Evolutionary conservation across 2,113 vertebrate genomes (phyloP).

Genomic region (Ammodytes dubius): DNA sequence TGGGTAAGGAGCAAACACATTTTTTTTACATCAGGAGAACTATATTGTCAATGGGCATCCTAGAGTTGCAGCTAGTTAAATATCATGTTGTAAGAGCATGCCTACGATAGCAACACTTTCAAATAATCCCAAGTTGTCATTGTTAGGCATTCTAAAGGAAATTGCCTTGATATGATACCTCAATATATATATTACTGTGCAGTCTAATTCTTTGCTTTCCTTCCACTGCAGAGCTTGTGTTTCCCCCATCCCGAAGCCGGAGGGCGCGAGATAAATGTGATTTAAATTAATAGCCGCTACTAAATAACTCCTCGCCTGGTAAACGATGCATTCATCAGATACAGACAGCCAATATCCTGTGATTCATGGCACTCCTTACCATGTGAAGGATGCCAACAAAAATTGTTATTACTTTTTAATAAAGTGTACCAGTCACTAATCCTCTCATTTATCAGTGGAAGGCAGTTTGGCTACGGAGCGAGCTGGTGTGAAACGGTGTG

Average conservation of each 20-base stretch:
- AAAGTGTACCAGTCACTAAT: constrained; percentile 99
- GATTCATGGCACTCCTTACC: constrained; percentile 97
- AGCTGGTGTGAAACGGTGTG: constrained; percentile 72
- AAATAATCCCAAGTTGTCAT: constrained; percentile 22
- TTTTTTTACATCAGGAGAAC: background rate
- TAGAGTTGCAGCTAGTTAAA: background rate
- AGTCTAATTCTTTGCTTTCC: constrained; percentile 44
- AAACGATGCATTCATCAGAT: constrained; percentile 99
- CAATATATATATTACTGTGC: constrained; percentile 10
- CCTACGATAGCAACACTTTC: constrained; percentile 2
- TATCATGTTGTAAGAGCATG: background rate
- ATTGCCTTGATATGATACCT: constrained; percentile 17
- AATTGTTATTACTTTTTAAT: constrained; percentile 99
- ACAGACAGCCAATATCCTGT: constrained; percentile 99
- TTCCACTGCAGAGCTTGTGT: constrained; percentile 47
- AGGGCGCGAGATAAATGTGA: constrained; percentile 94
- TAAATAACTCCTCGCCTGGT: constrained; percentile 99
- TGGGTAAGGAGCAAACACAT: background rate
- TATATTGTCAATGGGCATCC: background rate
- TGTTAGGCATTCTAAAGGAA: constrained; percentile 21
- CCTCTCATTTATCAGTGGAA: constrained; percentile 96
- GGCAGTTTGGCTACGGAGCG: constrained; percentile 89
- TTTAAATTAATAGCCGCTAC: constrained; percentile 99
- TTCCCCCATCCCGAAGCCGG: constrained; percentile 40
- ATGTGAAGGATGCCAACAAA: constrained; percentile 99